Base-by-base conservation (phyloP, 2,888 invertebrate species). In the Cheilosia soror region DNA sequence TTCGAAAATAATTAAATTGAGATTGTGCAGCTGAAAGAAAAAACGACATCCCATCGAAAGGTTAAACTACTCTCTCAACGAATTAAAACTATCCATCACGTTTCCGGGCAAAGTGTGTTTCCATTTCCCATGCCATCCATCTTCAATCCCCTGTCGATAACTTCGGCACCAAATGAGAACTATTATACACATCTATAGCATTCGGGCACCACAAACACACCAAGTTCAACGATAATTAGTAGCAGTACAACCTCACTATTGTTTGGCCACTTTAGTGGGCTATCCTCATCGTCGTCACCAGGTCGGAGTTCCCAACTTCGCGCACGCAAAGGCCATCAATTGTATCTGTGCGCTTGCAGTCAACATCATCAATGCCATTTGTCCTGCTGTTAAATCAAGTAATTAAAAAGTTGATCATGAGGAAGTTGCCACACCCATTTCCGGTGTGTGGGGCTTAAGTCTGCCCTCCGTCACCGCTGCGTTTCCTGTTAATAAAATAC, bases 351-450 rank as follows among this genome's bases (percentile, higher is more conserved):
- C 20, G 40, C 65, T 65, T 20, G 37, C 40, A 66, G 65, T 65
- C 60, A 71, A 65, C 84, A 80, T 75, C 69, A 68, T 69, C 63
- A 79, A 73, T 76, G 84, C 65, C 71, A 84, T 80, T 80, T 80
- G 65, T 75, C 29, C 57, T 53, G 75, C 66, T 80, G 75, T 80
- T 80, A 84, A 84, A 84, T 84, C 80, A 84, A 84, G 84, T 84
- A 84, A 84, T 84, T 84, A 84, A 84, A 83, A 84, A 84, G 79
- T 84, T 84, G 79, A 84, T 84, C 84, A 79, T 75, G 58, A 65
- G 29, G 68, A 65, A 79, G 80, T 71, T 62, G 15, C 47, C 60
- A 6, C 15, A 6, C 15, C 55, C 57, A 13, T 25, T 15, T 49
- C 15, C 37, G 60, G 53, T 29, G 55, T 60, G 78, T 51, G 66